Conservation (phyloP, 2,113 vertebrate species). For the Ceyx margarethae region DNA sequence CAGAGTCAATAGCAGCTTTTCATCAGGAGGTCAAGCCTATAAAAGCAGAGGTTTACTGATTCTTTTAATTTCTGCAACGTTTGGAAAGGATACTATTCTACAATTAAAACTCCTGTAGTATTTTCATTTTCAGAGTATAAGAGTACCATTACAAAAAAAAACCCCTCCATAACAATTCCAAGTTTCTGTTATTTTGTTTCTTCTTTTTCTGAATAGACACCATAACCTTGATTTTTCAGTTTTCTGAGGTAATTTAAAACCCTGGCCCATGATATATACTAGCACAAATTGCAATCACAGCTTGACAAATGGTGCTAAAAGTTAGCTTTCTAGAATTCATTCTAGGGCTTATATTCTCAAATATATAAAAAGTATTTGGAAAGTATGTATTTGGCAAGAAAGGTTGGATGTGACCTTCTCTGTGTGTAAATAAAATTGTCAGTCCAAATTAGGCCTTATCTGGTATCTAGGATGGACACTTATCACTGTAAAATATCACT, state of each 20-base stretch:
- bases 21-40: fast-evolving
- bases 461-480: not conserved
- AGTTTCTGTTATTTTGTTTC: not conserved
- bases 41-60: not conserved
- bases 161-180: fast-evolving
- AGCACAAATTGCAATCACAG: not conserved
- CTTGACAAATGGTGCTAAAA: not conserved
- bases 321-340: not conserved
- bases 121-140: not conserved
- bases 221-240: not conserved
- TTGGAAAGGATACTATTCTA: not conserved
- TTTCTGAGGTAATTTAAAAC: not conserved
- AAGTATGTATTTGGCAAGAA: not conserved
- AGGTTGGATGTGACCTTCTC: not conserved
- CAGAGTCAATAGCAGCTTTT: fast-evolving
- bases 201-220: not conserved
- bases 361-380: not conserved
- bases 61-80: not conserved
- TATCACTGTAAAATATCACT: not conserved
- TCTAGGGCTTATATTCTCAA: not conserved
- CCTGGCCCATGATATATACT: too few species aligned
- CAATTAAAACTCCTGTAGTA: not conserved
- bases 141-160: not conserved
- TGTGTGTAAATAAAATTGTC: not conserved
- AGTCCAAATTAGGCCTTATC: not conserved